Evolutionary conservation across 2,888 invertebrate genomes (phyloP).

Genomic region (Drosophila picticornis): DNA sequence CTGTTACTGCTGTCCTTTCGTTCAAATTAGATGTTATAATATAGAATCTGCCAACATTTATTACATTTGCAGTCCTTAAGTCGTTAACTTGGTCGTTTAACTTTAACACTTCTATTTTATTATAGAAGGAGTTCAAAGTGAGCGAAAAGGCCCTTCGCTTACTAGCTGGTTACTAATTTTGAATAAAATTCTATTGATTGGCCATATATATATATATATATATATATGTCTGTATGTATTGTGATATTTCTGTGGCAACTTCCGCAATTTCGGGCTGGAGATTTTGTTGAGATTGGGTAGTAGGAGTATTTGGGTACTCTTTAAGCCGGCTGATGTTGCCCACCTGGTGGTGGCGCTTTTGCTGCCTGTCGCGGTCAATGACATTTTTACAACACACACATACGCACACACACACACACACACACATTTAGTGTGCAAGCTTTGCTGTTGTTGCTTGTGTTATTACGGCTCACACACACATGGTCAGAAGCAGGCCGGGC

Average conservation of each 20-base stretch:
- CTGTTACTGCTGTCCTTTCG: neutral
- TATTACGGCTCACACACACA: slow-evolving; percentile 48
- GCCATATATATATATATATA: neutral
- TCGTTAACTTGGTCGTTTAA: neutral
- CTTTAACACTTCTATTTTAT: neutral
- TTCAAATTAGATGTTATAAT: neutral
- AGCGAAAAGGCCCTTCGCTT: neutral
- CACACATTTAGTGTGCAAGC: slow-evolving; percentile 11
- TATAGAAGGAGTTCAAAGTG: neutral
- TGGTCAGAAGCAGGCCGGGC: slow-evolving; percentile 17
- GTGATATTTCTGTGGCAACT: slow-evolving; percentile 19
- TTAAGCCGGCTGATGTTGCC: slow-evolving; percentile 15
- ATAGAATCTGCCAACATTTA: neutral
- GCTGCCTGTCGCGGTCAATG: slow-evolving; percentile 59
- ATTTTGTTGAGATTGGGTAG: neutral
- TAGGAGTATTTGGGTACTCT: slow-evolving; percentile 13
- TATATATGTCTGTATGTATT: slow-evolving; percentile 1
- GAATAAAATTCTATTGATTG: slow-evolving; percentile 14
- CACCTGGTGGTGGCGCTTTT: slow-evolving; percentile 18
- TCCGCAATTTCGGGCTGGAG: slow-evolving; percentile 33
- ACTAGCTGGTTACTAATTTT: slow-evolving; percentile 5
- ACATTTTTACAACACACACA: slow-evolving; percentile 27
- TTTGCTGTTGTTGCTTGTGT: slow-evolving; percentile 63
- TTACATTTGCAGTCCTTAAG: neutral
- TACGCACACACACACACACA: no score